These are phyloP conservation scores for Acanthornis magna DNA, from an alignment of 2,797 vertebrate species.

Conservation along the genomic window DNA sequence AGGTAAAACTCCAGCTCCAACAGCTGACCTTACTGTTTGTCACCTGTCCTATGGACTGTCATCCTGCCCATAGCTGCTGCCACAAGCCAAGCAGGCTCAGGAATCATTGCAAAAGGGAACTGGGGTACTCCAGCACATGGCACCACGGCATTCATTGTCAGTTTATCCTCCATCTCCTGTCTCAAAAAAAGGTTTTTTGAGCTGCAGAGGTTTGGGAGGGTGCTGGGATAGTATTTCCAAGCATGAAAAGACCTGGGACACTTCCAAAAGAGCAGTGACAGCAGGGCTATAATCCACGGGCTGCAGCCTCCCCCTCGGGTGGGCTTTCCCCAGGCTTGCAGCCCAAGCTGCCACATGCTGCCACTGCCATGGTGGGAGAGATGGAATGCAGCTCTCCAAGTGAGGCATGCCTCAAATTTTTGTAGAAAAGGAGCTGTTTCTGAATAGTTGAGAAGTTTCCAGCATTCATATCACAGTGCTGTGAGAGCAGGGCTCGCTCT, in stretches of 20 bases:
- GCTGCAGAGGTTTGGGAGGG: neutral
- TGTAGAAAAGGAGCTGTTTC: neutral
- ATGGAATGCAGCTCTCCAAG: neutral
- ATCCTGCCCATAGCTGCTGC: neutral
- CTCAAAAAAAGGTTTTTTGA: neutral
- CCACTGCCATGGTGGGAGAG: neutral
- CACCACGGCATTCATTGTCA: fast-evolving
- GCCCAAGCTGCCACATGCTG: neutral
- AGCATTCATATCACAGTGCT: neutral
- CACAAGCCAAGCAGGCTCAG: neutral
- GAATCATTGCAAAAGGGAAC: neutral
- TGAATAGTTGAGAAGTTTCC: neutral
- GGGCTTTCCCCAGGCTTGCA: neutral
- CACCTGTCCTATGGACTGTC: fast-evolving
- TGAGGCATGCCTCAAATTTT: neutral
- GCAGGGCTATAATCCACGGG: neutral
- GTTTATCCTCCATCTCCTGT: neutral
- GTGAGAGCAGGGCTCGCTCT: neutral
- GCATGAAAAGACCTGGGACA: neutral
- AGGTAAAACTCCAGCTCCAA: neutral
- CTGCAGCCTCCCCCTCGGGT: neutral
- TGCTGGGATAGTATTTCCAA: neutral
- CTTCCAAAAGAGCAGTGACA: neutral
- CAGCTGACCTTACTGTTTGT: neutral
- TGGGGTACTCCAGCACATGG: neutral